Percentiles rank a stretch among this genome's conserved stretches.
phyloP scores from a whole-genome alignment of 1,140 invertebrate species.

The Sitodiplosis mosellana region DNA sequence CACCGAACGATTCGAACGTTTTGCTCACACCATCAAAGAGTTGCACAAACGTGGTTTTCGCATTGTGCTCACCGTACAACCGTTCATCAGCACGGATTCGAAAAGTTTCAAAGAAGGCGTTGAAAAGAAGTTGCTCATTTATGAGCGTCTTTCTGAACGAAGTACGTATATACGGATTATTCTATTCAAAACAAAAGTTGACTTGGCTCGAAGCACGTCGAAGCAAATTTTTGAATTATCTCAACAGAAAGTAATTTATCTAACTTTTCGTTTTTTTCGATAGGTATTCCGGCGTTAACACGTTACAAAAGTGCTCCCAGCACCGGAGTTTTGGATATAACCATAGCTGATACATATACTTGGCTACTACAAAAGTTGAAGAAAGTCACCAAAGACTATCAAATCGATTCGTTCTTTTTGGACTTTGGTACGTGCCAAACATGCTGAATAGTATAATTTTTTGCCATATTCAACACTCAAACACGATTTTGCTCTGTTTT shows the following conservation, averaged over 20 bases:
- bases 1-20: slow-evolving; percentile 45
- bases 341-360: slow-evolving; percentile 53
- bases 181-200: too few species aligned
- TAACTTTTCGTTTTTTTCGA: too few species aligned
- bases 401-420: slow-evolving; percentile 77
- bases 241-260: too few species aligned
- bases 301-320: slow-evolving; percentile 56
- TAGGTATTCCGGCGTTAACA: slow-evolving; percentile 46
- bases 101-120: slow-evolving; percentile 60
- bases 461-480: too few species aligned
- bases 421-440: slow-evolving; percentile 43
- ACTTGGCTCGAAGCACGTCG: too few species aligned
- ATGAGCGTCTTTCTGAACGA: slow-evolving; percentile 47
- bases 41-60: slow-evolving; percentile 67
- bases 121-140: slow-evolving; percentile 44
- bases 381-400: slow-evolving; percentile 46
- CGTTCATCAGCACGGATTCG: slow-evolving; percentile 72
- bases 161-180: slow-evolving; percentile 11
- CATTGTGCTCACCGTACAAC: slow-evolving; percentile 65
- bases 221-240: too few species aligned
- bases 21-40: slow-evolving; percentile 60
- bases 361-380: slow-evolving; percentile 66
- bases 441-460: too few species aligned
- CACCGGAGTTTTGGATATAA: slow-evolving; percentile 66
- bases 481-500: too few species aligned